Evolutionary conservation across 2,888 invertebrate species (phyloP), one percentile per base, ranked within the genome.

Genomic region (Aphidius colemani): DNA sequence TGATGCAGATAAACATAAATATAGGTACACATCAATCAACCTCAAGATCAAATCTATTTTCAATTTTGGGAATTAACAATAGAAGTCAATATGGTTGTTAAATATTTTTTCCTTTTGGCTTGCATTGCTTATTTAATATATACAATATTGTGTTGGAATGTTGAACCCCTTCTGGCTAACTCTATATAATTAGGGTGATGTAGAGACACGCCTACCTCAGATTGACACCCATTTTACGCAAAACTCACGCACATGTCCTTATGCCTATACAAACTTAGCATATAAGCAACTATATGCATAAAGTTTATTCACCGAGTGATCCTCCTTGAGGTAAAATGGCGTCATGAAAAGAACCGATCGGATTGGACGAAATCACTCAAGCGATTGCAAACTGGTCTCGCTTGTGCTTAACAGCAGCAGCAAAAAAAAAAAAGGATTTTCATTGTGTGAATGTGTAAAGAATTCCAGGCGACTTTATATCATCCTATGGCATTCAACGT

Each of bases 251-350:
- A 56, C 55, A 64, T 67, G 65, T 65, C 64, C 59, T 53, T 66
- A 68, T 58, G 64, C 64, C 59, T 50, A 61, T 53, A 59, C n/a
- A 49, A 59, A 68, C 55, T 59, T 63, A 65, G 53, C 61, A 67
- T 66, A 64, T 62, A 65, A 65, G 66, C 63, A 66, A 62, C 18
- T 48, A 41, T 55, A 13, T 60, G 18, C 45, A 53, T 11, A 8
- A 10, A 7, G 13, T 45, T n/a, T 45, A 18, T 18, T n/a, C 53
- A 55, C 51, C 57, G 59, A 56, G 63, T 60, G 67, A 67, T 67
- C 69, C 57, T 64, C 63, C 53, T 39, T 9, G 39, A n/a, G 46
- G 63, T 51, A 73, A 74, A 74, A 74, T 73, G 74, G 73, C 74
- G 74, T 60, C 64, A 43, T 51, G n/a, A 46, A 55, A 64, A 59